Percentiles rank a stretch among this genome's conserved stretches.
phyloP scores from a whole-genome alignment of 2,888 invertebrate species.

The Metellina segmentata region DNA sequence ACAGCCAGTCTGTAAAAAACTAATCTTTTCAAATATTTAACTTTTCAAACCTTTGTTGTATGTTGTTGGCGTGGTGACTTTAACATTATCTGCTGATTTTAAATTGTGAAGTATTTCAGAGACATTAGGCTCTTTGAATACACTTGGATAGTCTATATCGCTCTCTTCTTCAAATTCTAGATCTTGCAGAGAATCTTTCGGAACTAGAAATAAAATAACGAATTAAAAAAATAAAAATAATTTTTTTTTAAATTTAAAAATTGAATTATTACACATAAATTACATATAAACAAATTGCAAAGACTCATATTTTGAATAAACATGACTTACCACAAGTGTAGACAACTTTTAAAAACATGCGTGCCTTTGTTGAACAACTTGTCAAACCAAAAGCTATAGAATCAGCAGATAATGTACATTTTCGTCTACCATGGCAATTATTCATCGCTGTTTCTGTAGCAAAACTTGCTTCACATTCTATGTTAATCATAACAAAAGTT shows the following conservation, averaged over 20 bases:
- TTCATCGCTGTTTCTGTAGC: slow-evolving; percentile 95
- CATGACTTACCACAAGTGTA: slow-evolving; percentile 78
- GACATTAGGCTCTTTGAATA: slow-evolving; percentile 67
- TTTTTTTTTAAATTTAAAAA: background rate
- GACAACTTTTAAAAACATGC: slow-evolving; percentile 79
- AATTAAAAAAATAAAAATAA: background rate
- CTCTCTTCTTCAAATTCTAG: slow-evolving; percentile 86
- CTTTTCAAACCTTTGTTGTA: slow-evolving; percentile 50
- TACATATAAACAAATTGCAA: background rate
- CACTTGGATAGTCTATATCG: slow-evolving; percentile 80
- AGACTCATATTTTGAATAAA: background rate
- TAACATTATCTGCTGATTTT: slow-evolving; percentile 56
- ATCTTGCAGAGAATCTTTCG: slow-evolving; percentile 90
- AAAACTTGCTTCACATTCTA: slow-evolving; percentile 93
- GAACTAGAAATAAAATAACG: slow-evolving; percentile 84
- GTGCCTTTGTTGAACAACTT: slow-evolving; percentile 77
- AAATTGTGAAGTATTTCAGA: slow-evolving; percentile 67
- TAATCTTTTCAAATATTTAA: background rate
- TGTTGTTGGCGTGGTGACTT: slow-evolving; percentile 57
- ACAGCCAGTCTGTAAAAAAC: background rate
- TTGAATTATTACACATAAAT: background rate
- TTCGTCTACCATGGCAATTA: slow-evolving; percentile 83
- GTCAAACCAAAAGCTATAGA: slow-evolving; percentile 79
- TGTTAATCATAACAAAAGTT: background rate
- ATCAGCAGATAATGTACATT: slow-evolving; percentile 78